Percentiles rank a stretch among this genome's conserved stretches.
Evolutionary conservation across 2,797 vertebrate genomes (phyloP).

Genomic region (Acridotheres tristis): DNA sequence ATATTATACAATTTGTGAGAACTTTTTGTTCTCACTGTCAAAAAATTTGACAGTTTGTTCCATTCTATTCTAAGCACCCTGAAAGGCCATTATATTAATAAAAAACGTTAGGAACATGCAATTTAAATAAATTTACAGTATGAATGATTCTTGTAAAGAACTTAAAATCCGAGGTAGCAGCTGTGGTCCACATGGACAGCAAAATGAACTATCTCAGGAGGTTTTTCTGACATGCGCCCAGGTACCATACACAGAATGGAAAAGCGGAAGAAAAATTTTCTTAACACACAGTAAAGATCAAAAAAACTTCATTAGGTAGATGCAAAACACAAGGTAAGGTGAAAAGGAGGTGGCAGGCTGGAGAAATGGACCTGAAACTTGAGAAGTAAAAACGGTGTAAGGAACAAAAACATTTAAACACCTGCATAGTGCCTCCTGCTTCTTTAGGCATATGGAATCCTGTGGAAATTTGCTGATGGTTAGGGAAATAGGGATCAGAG

Average conservation of each 20-base stretch:
- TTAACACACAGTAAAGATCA: not conserved
- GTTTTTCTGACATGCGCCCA: not conserved
- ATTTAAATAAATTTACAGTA: not conserved
- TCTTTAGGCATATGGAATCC: not conserved
- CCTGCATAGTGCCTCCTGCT: not conserved
- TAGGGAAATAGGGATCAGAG: not conserved
- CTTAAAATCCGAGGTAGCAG: not conserved
- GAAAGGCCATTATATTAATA: not conserved
- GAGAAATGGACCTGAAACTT: not conserved
- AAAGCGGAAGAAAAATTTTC: not conserved
- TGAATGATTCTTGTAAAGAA: not conserved
- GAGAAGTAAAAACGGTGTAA: not conserved
- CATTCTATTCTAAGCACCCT: not conserved
- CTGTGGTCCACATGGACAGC: not conserved
- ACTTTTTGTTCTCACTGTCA: not conserved
- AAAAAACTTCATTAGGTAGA: not conserved
- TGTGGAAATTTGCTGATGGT: not conserved
- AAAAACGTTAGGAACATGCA: not conserved
- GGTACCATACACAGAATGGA: not conserved
- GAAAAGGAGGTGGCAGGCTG: not conserved
- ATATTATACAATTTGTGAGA: not conserved
- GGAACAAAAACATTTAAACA: not conserved
- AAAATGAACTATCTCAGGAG: not conserved
- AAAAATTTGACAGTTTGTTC: not conserved
- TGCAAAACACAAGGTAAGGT: not conserved